Percentiles rank a stretch among this genome's conserved stretches.
Evolutionary conservation across 37 sponge, comb jelly and placozoan genomes (phyloP).

Genomic region (Eunapius fragilis): DNA sequence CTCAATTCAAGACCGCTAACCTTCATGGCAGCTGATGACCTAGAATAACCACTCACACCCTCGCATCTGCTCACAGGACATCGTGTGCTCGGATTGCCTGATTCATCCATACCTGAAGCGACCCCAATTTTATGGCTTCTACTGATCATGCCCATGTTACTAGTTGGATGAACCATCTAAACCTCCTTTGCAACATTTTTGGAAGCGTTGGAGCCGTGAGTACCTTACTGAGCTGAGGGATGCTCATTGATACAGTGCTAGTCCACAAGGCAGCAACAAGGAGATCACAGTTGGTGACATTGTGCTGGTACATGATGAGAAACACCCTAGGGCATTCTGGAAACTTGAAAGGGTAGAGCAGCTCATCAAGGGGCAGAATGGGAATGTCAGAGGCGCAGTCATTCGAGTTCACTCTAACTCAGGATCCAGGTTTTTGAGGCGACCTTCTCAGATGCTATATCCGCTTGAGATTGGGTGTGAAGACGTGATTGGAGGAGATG

Average conservation of each 20-base stretch:
- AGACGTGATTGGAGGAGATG: too few relatives aligned
- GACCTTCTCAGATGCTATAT: constrained; percentile 10
- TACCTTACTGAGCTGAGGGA: constrained; percentile 8
- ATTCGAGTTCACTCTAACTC: neutral
- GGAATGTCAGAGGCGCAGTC: constrained; percentile 8
- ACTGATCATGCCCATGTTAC: neutral
- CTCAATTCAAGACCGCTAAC: constrained; percentile 44
- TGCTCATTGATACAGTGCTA: constrained; percentile 3
- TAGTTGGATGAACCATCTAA: neutral
- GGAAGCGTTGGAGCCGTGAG: constrained; percentile 8
- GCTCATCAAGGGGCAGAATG: neutral
- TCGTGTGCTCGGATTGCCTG: neutral
- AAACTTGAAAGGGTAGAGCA: neutral
- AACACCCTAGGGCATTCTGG: constrained; percentile 10
- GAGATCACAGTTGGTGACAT: constrained; percentile 5
- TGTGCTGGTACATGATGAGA: constrained; percentile 14
- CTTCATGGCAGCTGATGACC: constrained; percentile 18
- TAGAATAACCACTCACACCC: constrained; percentile 47
- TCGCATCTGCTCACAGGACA: constrained; percentile 1
- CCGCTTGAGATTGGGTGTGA: constrained; percentile 5
- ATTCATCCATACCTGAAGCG: too few relatives aligned
- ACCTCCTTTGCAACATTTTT: constrained; percentile 4
- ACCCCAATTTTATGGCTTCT: neutral
- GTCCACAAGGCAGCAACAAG: neutral
- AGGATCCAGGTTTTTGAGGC: neutral